Conservation (phyloP, 2,888 invertebrate genomes). For the Cataglyphis rosenhaueri region DNA sequence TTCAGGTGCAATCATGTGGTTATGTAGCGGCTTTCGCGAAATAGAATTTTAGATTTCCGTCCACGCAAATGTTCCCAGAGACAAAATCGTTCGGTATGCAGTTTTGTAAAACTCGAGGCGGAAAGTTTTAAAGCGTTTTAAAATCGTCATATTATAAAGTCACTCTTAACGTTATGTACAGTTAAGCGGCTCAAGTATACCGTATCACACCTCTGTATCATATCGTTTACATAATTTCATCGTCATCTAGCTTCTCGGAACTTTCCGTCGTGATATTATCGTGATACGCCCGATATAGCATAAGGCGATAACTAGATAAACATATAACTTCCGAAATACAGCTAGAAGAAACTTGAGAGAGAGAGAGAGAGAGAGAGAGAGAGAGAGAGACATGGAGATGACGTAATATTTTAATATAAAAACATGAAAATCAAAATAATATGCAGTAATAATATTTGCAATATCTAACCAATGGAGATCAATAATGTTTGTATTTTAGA, state of each 20-base stretch:
- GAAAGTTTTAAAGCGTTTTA: conserved; percentile 31
- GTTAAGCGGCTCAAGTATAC: conserved; percentile 4
- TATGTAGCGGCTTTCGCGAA: not conserved
- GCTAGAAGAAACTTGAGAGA: not conserved
- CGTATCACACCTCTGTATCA: conserved; percentile 35
- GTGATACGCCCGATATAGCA: not conserved
- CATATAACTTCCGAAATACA: conserved; percentile 28
- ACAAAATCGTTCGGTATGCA: conserved; percentile 7
- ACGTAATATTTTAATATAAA: not conserved
- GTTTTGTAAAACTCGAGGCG: not conserved
- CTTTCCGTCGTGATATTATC: conserved; percentile 16
- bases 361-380: not conserved
- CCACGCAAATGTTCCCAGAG: not conserved
- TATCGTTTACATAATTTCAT: conserved; percentile 51
- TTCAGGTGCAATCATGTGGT: not conserved
- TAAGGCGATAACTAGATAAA: conserved; percentile 46
- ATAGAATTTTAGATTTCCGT: conserved; percentile 44
- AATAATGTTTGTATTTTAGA: not conserved
- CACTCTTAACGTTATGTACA: conserved; percentile 27
- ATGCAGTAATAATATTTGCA: not conserved
- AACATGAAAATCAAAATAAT: not conserved
- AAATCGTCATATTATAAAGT: conserved; percentile 30
- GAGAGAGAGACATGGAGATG: not conserved
- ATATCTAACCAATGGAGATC: not conserved
- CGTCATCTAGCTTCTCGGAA: conserved; percentile 43